Evolutionary conservation across 2,113 vertebrate species (phyloP).

Genomic region (Chionodraco myersi): DNA sequence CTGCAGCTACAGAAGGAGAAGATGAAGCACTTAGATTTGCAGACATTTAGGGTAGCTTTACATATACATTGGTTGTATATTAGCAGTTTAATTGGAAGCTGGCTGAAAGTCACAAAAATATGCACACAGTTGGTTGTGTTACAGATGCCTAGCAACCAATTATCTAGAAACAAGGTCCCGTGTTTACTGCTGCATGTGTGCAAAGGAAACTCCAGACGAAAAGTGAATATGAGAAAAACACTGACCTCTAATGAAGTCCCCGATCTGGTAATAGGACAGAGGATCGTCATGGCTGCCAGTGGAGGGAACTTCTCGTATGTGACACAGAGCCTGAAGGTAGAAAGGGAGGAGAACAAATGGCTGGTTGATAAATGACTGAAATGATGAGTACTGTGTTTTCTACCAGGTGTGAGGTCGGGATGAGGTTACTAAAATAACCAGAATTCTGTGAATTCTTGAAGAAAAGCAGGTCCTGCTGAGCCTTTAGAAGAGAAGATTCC

Average conservation of each 20-base stretch:
- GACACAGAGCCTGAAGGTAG: constrained; percentile 90
- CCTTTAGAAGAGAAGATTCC: not conserved
- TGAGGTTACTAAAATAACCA: not conserved
- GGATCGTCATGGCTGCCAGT: constrained; percentile 96
- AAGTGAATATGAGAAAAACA: not conserved
- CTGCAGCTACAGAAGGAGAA: constrained; percentile 82
- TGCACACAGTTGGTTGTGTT: no score
- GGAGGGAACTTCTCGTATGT: constrained; percentile 93
- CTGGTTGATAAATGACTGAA: not conserved
- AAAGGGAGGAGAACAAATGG: constrained; percentile 20
- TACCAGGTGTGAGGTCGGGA: not conserved
- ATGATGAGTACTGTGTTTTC: not conserved
- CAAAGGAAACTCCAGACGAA: no score
- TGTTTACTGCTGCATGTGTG: no score
- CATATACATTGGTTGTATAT: no score
- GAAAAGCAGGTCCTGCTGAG: not conserved
- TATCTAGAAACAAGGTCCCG: no score
- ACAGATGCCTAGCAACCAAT: no score
- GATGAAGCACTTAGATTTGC: not conserved
- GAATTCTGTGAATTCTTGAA: not conserved
- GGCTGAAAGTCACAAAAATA: no score
- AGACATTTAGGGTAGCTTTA: no score
- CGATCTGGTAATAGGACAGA: constrained; percentile 94
- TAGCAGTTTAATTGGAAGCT: no score
- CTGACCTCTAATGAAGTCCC: constrained; percentile 93